Evolutionary conservation across 2,113 vertebrate genomes (phyloP).

Genomic region (Phycodurus eques): DNA sequence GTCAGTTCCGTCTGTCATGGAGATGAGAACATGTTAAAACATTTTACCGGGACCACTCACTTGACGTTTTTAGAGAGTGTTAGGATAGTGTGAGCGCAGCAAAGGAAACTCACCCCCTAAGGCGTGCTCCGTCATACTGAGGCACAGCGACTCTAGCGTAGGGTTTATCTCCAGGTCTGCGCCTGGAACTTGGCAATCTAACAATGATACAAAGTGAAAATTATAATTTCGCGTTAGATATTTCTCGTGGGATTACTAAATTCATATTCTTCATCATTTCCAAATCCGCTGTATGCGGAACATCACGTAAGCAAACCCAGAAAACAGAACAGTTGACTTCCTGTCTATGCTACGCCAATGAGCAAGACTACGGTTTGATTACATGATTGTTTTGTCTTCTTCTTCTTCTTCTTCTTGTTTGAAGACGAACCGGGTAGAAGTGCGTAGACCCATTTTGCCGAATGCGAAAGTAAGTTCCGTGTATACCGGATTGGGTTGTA

Average conservation of each 20-base stretch:
- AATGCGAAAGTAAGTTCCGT: no score
- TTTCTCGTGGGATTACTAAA: background rate
- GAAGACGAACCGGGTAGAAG: no score
- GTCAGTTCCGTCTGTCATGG: conserved; percentile 85
- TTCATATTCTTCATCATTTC: background rate
- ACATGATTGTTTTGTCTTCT: no score
- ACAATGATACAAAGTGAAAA: conserved; percentile 13
- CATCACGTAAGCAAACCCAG: no score
- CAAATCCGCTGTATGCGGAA: background rate
- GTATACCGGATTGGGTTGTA: background rate
- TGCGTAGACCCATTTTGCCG: no score
- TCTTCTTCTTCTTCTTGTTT: no score
- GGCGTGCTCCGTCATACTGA: conserved; percentile 97
- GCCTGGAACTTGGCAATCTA: conserved; percentile 90
- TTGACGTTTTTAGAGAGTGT: background rate
- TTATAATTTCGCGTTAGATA: background rate
- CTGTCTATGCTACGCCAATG: no score
- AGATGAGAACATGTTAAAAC: conserved; percentile 15
- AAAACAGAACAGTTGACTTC: no score
- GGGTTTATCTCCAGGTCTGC: conserved; percentile 94
- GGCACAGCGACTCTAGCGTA: conserved; percentile 93
- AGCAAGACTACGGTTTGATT: no score
- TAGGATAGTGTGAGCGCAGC: background rate
- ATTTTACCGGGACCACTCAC: background rate
- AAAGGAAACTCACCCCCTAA: conserved; percentile 83